These are phyloP conservation scores for Congeria kusceri DNA, from an alignment of 2,888 invertebrate genomes.

Conservation along the genomic window DNA sequence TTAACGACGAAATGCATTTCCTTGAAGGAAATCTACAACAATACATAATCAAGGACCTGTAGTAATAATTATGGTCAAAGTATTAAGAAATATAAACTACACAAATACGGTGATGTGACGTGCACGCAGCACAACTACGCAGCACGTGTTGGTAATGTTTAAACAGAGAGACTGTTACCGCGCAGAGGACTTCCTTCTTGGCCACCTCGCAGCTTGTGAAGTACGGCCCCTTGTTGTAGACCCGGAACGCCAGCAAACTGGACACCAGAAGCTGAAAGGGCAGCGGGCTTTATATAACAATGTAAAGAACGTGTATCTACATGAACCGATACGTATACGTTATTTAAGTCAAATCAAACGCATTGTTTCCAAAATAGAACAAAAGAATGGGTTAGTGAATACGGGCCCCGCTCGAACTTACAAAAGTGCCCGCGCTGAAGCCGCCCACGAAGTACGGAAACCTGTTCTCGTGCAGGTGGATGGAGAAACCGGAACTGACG, in stretches of 20 bases:
- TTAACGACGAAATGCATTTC: too few relatives aligned
- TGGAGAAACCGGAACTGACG: conserved; percentile 27
- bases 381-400: not conserved
- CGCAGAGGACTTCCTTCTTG: conserved; percentile 50
- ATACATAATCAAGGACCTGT: too few relatives aligned
- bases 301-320: too few relatives aligned
- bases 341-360: too few relatives aligned
- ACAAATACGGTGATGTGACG: too few relatives aligned
- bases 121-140: too few relatives aligned
- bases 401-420: not conserved
- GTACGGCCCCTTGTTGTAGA: conserved; percentile 54
- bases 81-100: too few relatives aligned
- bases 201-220: conserved; percentile 26
- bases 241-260: conserved; percentile 51
- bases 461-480: conserved; percentile 30
- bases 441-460: conserved; percentile 52
- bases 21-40: too few relatives aligned
- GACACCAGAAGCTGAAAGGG: conserved; percentile 47
- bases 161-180: conserved; percentile 31
- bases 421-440: conserved; percentile 28
- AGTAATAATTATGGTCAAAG: too few relatives aligned
- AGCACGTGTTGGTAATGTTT: too few relatives aligned
- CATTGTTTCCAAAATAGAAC: too few relatives aligned
- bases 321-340: too few relatives aligned
- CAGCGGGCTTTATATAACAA: not conserved